phyloP scores from a whole-genome alignment of 2,888 invertebrate species.

The Encarsia formosa region DNA sequence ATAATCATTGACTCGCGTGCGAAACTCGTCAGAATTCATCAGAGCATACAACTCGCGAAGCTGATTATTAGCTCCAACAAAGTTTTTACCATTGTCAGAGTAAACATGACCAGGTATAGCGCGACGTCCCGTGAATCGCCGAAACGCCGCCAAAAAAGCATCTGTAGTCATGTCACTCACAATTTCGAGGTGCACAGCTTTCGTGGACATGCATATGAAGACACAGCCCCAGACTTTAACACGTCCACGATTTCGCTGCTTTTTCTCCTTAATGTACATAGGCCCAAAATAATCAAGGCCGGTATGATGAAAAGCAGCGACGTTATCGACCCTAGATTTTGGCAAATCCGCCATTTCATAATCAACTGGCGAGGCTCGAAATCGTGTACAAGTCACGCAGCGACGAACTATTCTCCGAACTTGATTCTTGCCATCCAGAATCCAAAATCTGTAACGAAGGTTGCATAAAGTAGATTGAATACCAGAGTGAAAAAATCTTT shows the following conservation, averaged over 20 bases:
- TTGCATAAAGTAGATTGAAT: slow-evolving; percentile 23
- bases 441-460: slow-evolving; percentile 22
- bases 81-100: slow-evolving; percentile 48
- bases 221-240: slow-evolving; percentile 30
- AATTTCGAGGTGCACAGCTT: slow-evolving; percentile 44
- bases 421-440: slow-evolving; percentile 18
- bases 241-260: slow-evolving; percentile 20
- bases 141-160: slow-evolving; percentile 33
- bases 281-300: slow-evolving; percentile 33
- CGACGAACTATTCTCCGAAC: slow-evolving; percentile 7
- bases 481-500: slow-evolving; percentile 21
- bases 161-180: slow-evolving; percentile 35
- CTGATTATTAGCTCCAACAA: slow-evolving; percentile 38
- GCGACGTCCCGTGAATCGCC: slow-evolving; percentile 28
- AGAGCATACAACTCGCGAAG: slow-evolving; percentile 28
- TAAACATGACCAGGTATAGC: slow-evolving; percentile 37
- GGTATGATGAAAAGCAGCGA: slow-evolving; percentile 23
- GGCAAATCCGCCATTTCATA: slow-evolving; percentile 38
- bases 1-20: background rate
- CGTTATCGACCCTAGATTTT: slow-evolving; percentile 10
- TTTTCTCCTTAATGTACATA: slow-evolving; percentile 26
- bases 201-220: background rate
- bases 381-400: slow-evolving; percentile 26
- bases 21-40: background rate
- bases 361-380: slow-evolving; percentile 17